Conservation (phyloP, 2,888 invertebrate species). For the Drosophila diplacantha region DNA sequence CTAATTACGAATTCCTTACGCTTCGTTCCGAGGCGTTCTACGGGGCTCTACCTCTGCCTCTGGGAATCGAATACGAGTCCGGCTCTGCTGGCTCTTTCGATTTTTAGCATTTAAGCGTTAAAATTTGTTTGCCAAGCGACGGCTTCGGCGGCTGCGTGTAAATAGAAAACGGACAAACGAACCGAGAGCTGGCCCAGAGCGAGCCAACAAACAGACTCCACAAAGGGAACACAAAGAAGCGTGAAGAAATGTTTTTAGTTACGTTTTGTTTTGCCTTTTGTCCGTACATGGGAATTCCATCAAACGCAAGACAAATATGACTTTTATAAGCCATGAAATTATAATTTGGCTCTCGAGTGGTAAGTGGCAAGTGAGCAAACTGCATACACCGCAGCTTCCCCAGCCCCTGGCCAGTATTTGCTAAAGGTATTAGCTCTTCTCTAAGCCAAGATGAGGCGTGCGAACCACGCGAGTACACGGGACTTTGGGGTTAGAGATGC, state of each 20-base stretch:
- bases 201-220: conserved; percentile 30
- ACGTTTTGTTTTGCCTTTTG: conserved; percentile 72
- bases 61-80: conserved; percentile 27
- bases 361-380: conserved; percentile 59
- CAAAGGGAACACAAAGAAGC: conserved; percentile 62
- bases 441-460: conserved; percentile 50
- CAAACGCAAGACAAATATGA: conserved; percentile 69
- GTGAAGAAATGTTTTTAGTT: conserved; percentile 70
- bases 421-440: conserved; percentile 60
- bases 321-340: conserved; percentile 72
- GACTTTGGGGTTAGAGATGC: neutral
- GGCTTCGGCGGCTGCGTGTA: conserved; percentile 51
- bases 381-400: conserved; percentile 36
- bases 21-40: conserved; percentile 51
- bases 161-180: conserved; percentile 58
- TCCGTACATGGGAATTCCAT: conserved; percentile 56
- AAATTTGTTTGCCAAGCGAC: conserved; percentile 62
- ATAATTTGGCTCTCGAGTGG: conserved; percentile 69
- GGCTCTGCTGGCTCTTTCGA: conserved; percentile 36
- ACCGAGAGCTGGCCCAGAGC: conserved; percentile 9
- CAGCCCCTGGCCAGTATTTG: conserved; percentile 48
- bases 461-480: conserved; percentile 49
- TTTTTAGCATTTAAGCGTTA: conserved; percentile 73
- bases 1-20: conserved; percentile 71
- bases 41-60: neutral